These are phyloP conservation scores for Aphidoletes aphidimyza DNA, from an alignment of 2,888 invertebrate genomes.

Conservation along the genomic window DNA sequence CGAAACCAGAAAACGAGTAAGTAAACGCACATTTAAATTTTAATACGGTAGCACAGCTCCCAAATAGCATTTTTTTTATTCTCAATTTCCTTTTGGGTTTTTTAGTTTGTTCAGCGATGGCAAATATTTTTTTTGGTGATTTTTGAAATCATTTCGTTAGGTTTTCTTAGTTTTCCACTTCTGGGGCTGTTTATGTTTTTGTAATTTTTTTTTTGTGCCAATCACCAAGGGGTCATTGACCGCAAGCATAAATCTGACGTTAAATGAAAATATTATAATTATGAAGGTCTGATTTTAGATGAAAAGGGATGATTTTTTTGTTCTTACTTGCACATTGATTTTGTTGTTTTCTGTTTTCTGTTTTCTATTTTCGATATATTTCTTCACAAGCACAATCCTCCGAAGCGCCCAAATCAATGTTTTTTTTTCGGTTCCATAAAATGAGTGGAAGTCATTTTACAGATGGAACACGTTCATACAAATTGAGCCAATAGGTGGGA, in stretches of 20 bases:
- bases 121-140: no score
- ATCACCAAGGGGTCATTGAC: background rate
- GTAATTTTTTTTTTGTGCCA: background rate
- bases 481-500: background rate
- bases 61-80: no score
- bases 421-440: no score
- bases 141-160: no score
- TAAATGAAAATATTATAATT: background rate
- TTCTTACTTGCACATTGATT: background rate
- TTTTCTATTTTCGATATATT: background rate
- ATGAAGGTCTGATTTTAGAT: background rate
- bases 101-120: background rate
- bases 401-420: slow-evolving; percentile 2
- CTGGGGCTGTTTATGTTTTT: background rate
- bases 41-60: background rate
- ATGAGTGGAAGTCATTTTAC: no score
- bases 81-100: no score
- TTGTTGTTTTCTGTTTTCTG: background rate
- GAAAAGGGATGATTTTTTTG: background rate
- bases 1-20: slow-evolving; percentile 94
- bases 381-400: background rate
- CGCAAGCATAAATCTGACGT: background rate
- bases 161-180: no score
- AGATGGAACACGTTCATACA: background rate
- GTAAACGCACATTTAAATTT: slow-evolving; percentile 63